Base-by-base conservation (phyloP, 2,888 invertebrate genomes). In the Melinaea marsaeus region DNA sequence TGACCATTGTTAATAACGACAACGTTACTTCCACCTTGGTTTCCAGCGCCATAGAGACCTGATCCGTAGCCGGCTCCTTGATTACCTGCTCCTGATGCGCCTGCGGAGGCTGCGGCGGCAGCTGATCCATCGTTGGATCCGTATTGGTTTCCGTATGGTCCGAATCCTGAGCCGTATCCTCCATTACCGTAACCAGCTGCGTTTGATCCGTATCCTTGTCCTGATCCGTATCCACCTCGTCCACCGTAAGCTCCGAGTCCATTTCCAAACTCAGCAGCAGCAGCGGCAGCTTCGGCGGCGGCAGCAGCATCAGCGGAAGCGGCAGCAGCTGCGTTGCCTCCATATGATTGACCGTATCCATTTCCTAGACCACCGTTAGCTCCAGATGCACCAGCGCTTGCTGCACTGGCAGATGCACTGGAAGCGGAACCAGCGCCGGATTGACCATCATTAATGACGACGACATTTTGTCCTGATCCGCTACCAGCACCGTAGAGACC, bases 1-100 rank as follows among this genome's bases (percentile, higher is more conserved):
- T n/a, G 34, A 48, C 60, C 67, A 32, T 55, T 62, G 46, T 71
- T 69, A 37, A 69, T 61, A 2, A 69, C 45, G 13, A 71, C 48
- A 2, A 66, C 6, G 13, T 64, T 58, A 59, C 61, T 70, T 45
- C 55, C 57, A 13, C 34, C 59, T 3, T 13, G 37, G n/a, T 47
- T 48, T 48, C 48, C 48, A 37, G 32, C 2, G 4, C 45, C 45
- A 9, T 32, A 5, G 46, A 6, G 22, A 32, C 45, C 61, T 3
- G 55, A 62, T 3, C 55, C 13, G 48, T 48, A 48, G 13, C 48
- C 48, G 13, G 11, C n/a, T 13, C 48, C 48, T 48, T 48, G 48
- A n/a, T 48, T 48, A 3, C 48, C 48, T 48, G 48, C 48, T 13
- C 48, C 48, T 13, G 48, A 48, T 48, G 48, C 48, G 13, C 48